phyloP scores from a whole-genome alignment of 2,113 vertebrate species.

The Leucosticte australis region DNA sequence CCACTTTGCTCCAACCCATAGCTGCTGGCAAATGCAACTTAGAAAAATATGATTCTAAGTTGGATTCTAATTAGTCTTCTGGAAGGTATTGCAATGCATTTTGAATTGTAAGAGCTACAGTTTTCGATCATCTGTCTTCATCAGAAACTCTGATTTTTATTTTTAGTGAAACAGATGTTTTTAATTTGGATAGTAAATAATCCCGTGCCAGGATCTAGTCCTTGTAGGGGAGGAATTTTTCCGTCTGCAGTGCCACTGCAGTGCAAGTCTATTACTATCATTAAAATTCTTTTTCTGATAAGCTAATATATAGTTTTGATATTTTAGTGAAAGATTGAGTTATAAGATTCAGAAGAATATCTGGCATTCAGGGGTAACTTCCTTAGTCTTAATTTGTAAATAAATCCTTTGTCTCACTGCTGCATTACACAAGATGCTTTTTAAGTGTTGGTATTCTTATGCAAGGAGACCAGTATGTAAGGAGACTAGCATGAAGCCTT shows the following conservation, averaged over 20 bases:
- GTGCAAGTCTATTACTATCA: neutral
- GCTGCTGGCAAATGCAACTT: neutral
- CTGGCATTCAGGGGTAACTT: neutral
- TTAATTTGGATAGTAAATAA: neutral
- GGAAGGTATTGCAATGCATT: neutral
- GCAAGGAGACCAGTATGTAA: neutral
- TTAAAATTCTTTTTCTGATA: neutral
- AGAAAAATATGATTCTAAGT: neutral
- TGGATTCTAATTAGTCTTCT: neutral
- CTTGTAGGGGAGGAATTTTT: neutral
- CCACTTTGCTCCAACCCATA: neutral
- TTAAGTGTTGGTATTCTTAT: neutral
- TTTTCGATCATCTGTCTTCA: neutral
- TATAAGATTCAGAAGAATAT: neutral
- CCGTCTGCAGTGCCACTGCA: neutral
- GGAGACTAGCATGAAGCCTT: neutral
- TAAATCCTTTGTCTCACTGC: neutral
- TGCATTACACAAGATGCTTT: neutral
- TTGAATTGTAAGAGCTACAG: neutral
- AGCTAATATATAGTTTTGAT: neutral
- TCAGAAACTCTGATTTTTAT: neutral
- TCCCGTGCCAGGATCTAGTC: neutral
- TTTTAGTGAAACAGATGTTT: neutral
- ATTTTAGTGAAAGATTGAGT: neutral
- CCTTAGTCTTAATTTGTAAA: neutral